Percentiles rank a stretch among this genome's conserved stretches.
Evolutionary conservation across 2,113 vertebrate genomes (phyloP).

Genomic region (Paralichthys olivaceus): DNA sequence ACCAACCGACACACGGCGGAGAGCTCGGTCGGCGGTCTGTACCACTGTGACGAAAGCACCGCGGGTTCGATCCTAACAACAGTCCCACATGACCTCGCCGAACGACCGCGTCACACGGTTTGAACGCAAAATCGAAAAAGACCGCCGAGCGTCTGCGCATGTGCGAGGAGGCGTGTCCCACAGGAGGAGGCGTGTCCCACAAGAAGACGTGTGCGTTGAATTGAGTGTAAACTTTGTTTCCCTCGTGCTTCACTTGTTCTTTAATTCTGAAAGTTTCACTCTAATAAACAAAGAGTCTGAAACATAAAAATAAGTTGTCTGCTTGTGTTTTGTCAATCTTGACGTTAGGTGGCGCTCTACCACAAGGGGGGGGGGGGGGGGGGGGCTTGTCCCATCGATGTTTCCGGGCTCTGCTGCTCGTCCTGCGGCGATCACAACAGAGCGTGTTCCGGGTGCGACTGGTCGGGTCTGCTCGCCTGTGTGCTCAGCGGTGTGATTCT

Average conservation of each 20-base stretch:
- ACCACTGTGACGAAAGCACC: too few species aligned
- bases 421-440: slow-evolving; percentile 25
- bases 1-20: too few species aligned
- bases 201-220: too few species aligned
- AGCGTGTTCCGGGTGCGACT: slow-evolving; percentile 25
- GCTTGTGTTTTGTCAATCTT: too few species aligned
- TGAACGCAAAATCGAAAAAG: slow-evolving; percentile 30
- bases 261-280: too few species aligned
- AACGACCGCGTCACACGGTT: background rate
- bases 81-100: too few species aligned
- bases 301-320: too few species aligned
- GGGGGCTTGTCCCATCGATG: background rate
- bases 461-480: slow-evolving; percentile 38
- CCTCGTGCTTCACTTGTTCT: too few species aligned
- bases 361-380: too few species aligned
- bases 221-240: too few species aligned
- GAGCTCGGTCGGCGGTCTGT: background rate
- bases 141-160: slow-evolving; percentile 21
- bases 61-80: background rate
- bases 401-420: slow-evolving; percentile 36
- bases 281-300: too few species aligned
- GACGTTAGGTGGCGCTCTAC: background rate
- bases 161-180: background rate
- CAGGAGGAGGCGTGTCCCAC: too few species aligned
- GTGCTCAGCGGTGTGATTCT: slow-evolving; percentile 32